These are phyloP conservation scores for Monopis laevigella DNA, from an alignment of 2,888 invertebrate genomes.

Conservation along the genomic window DNA sequence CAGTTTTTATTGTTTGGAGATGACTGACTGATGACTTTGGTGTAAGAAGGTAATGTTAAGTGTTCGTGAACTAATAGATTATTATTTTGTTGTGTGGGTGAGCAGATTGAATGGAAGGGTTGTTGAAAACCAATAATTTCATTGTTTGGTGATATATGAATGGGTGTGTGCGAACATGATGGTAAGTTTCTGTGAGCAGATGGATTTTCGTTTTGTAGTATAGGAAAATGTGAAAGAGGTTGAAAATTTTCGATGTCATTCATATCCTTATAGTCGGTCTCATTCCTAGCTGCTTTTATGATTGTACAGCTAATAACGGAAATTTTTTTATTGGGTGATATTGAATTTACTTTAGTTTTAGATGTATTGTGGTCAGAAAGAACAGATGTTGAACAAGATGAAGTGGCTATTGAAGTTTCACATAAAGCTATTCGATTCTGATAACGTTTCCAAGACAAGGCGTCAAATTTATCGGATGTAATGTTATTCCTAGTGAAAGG, in stretches of 20 bases:
- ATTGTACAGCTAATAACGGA: no score
- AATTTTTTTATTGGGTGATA: background rate
- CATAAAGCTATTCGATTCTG: background rate
- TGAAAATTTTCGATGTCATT: no score
- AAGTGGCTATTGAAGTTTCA: no score
- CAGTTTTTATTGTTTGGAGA: no score
- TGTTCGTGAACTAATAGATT: no score
- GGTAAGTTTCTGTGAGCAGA: background rate
- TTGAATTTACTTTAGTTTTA: background rate
- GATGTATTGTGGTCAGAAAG: no score
- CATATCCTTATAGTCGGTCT: background rate
- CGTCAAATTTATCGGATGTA: background rate
- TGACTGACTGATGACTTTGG: no score
- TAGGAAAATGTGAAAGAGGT: background rate
- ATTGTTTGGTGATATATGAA: background rate
- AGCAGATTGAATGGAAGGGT: no score
- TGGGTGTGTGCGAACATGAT: background rate
- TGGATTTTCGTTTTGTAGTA: background rate
- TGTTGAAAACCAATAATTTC: background rate
- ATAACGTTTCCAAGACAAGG: background rate
- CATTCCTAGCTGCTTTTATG: background rate
- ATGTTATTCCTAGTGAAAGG: background rate
- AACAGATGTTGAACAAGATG: no score
- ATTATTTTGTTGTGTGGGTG: no score
- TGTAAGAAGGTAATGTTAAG: no score